Evolutionary conservation across 1,140 invertebrate species (phyloP).

Genomic region (Drosophila ambigua): DNA sequence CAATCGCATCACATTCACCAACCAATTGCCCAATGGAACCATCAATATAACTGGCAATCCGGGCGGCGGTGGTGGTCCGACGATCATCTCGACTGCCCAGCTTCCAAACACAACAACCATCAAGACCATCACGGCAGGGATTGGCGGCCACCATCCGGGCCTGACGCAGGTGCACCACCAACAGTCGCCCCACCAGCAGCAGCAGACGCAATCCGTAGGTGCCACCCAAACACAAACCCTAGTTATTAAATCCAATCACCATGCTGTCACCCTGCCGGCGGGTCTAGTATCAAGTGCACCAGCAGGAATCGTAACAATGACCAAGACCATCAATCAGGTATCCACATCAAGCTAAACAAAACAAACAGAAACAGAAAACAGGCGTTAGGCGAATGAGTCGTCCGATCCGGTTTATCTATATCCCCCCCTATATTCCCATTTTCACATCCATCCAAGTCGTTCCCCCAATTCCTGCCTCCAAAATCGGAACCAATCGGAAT

Average conservation of each 20-base stretch:
- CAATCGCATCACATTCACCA: constrained; percentile 85
- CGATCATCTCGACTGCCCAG: constrained; percentile 77
- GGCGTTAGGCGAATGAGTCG: constrained; percentile 43
- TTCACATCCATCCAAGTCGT: constrained; percentile 2
- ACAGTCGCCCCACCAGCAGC: constrained; percentile 68
- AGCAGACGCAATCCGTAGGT: constrained; percentile 82
- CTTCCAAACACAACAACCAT: constrained; percentile 84
- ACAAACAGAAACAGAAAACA: constrained; percentile 38
- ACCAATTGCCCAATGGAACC: constrained; percentile 86
- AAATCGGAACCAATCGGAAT: constrained; percentile 6
- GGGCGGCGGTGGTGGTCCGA: constrained; percentile 60
- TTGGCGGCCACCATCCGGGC: constrained; percentile 75
- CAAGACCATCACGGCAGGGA: constrained; percentile 84
- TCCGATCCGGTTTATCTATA: constrained; percentile 16
- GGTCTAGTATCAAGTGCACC: constrained; percentile 84
- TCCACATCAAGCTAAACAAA: constrained; percentile 60
- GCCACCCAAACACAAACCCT: constrained; percentile 83
- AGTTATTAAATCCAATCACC: constrained; percentile 84
- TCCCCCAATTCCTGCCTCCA: background rate
- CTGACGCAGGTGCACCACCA: constrained; percentile 65
- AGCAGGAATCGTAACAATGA: constrained; percentile 84
- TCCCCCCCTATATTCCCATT: constrained; percentile 5
- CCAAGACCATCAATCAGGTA: constrained; percentile 84
- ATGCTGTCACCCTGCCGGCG: constrained; percentile 83
- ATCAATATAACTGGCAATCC: constrained; percentile 76